These are phyloP conservation scores for Heptranchias perlo DNA, from an alignment of 2,113 vertebrate species.

Conservation along the genomic window DNA sequence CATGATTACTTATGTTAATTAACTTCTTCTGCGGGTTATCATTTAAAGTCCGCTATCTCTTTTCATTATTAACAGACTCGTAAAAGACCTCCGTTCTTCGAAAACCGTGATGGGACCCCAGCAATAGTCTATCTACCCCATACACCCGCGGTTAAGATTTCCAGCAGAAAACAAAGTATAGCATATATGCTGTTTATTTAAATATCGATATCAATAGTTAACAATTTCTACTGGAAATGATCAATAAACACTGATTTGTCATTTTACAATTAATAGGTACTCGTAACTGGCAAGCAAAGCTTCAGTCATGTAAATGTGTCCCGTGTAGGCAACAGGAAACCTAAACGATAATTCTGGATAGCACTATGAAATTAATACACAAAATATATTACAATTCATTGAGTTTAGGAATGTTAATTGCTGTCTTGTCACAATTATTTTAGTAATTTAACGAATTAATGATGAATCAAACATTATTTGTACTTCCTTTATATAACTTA, in stretches of 20 bases:
- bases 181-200: too few species aligned
- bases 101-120: neutral
- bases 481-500: neutral
- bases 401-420: neutral
- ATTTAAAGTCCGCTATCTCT: neutral
- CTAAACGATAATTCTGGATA: neutral
- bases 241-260: neutral
- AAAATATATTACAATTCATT: neutral
- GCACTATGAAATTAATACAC: neutral
- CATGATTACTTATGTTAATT: neutral
- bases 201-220: neutral
- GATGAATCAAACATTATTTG: neutral
- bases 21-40: neutral
- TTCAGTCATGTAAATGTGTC: neutral
- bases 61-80: neutral
- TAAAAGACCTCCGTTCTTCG: neutral
- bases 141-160: neutral
- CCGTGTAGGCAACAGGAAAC: neutral
- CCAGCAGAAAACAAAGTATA: too few species aligned
- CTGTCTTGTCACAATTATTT: neutral
- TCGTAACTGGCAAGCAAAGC: too few species aligned
- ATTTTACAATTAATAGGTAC: neutral
- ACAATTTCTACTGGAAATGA: neutral
- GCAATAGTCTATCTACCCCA: neutral
- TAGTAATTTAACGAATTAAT: neutral